Evolutionary conservation across 2,113 vertebrate genomes (phyloP), one percentile per base, ranked within the genome.

Genomic region (Condylura cristata): DNA sequence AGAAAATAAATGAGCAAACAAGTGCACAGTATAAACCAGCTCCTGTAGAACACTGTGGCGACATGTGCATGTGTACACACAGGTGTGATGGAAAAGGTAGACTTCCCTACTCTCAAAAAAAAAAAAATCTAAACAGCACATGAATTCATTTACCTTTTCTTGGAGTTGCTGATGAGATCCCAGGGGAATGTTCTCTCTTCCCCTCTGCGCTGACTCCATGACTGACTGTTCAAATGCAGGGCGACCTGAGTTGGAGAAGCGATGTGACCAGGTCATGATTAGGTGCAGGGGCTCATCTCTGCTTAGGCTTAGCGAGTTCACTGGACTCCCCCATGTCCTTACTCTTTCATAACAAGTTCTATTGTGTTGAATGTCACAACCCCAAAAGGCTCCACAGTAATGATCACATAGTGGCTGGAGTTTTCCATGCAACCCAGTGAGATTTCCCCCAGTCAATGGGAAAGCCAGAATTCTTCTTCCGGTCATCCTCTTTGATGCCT

Each of bases 21-120:
- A 12, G n/a, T 30, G 3, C 7, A 56, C 30, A 74, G 3, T 20
- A 8, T 28, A 46, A 20, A 20, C 6, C n/a, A 22, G 12, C 78
- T 90, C 56, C 32, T 66, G 34, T 4, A 72, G 56, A 65, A 41
- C 26, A 51, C 9, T 34, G 26, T 60, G 78, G 6, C 18, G n/a
- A 41, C 48, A 6, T 34, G 14, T 3, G 1, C 13, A 9, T 30
- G 20, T 3, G 0, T 9, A 2, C 6, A 6, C 30, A 30, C 24
- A 8, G 9, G 30, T 28, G 6, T 41, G 5, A 26, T 17, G 6
- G 32, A 7, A 75, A 8, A 85, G 34, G 6, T 1, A 85, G 56
- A 37, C 14, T 44, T 84, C 14, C 5, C 32, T 13, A 10, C 24
- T 74, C 10, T 51, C 41, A 20, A 7, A 28, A 53, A 66, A 78